Conservation (phyloP, 2,113 vertebrate species). For the Myocastor coypus region DNA sequence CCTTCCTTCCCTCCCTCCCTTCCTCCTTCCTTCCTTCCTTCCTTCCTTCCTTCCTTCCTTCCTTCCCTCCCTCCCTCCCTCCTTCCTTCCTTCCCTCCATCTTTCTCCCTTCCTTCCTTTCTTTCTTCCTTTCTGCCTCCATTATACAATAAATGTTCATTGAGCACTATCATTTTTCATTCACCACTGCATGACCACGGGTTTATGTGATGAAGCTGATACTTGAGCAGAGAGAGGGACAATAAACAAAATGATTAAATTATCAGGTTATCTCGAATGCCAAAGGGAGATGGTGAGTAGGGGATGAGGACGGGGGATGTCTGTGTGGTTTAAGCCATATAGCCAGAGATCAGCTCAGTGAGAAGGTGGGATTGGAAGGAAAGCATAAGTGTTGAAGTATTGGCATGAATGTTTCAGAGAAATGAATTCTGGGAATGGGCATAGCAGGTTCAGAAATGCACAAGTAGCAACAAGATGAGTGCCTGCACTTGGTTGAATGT, state of each 20-base stretch:
- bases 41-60: background rate
- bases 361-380: background rate
- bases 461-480: background rate
- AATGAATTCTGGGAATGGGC: background rate
- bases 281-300: background rate
- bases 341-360: background rate
- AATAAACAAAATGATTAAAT: background rate
- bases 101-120: no score
- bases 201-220: background rate
- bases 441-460: background rate
- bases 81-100: no score
- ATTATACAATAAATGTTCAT: no score
- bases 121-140: background rate
- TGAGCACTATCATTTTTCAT: background rate
- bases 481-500: background rate
- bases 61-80: no score
- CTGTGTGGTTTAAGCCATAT: background rate
- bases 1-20: no score
- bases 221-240: background rate
- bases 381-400: background rate
- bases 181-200: no score
- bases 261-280: background rate
- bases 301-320: no score
- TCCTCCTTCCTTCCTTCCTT: no score
- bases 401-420: background rate